Conservation (phyloP, 1,140 invertebrate genomes). For the Bemisia tabaci region DNA sequence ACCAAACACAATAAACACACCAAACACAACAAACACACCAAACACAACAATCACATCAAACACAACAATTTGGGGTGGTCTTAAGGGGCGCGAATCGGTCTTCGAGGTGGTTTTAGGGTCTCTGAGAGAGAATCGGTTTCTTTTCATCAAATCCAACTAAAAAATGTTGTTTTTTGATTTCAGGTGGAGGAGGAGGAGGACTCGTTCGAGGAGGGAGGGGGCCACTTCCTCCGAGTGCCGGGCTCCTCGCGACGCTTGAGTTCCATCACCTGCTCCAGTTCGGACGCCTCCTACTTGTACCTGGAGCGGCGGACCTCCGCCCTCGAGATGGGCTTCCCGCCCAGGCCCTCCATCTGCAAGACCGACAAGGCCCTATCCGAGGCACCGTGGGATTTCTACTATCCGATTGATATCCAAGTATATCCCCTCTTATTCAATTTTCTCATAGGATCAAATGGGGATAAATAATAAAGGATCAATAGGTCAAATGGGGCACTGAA, state of each 20-base stretch:
- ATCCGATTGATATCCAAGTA: constrained; percentile 56
- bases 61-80: too few relatives aligned
- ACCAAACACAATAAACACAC: too few relatives aligned
- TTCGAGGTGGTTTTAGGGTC: too few relatives aligned
- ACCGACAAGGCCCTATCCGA: constrained; percentile 17
- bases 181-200: neutral
- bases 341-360: constrained; percentile 33
- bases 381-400: constrained; percentile 45
- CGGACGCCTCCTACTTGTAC: constrained; percentile 51
- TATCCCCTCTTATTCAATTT: neutral
- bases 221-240: neutral
- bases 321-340: constrained; percentile 50
- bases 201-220: neutral
- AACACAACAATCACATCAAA: too few relatives aligned
- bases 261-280: constrained; percentile 65
- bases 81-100: too few relatives aligned
- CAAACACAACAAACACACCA: too few relatives aligned
- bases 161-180: neutral
- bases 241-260: constrained; percentile 45
- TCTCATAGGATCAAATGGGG: too few relatives aligned
- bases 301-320: constrained; percentile 60
- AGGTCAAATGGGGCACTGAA: too few relatives aligned
- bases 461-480: too few relatives aligned
- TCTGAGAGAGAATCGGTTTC: too few relatives aligned
- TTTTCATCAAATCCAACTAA: too few relatives aligned